Base-by-base conservation (phyloP, 2,113 vertebrate genomes). In the Megatriorchis doriae region DNA sequence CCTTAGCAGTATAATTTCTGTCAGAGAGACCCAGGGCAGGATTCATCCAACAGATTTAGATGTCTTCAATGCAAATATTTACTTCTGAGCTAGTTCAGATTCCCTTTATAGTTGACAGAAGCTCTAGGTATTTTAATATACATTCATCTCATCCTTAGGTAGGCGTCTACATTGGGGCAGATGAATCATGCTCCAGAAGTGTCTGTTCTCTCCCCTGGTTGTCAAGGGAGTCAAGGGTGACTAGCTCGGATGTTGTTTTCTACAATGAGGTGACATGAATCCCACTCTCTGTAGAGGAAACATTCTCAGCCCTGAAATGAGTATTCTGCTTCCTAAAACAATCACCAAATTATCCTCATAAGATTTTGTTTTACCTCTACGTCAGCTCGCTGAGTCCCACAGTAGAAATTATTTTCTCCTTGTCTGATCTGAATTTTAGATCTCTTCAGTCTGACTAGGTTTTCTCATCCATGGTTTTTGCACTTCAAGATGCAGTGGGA, bases 41-140 rank as follows among this genome's bases (percentile, higher is more conserved):
- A 85, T 58, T 85, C n/a, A 70, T 71, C 29, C 10, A 86, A 55
- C 65, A 93, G 45, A 71, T 78, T 63, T 26, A 13, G 13, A 36
- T 50, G 25, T 71, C 71, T 81, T 74, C 78, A 87, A 20, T 79
- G 61, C 61, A 94, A 95, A 96, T 90, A 94, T 97, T 97, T 71
- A 71, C 81, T 84, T 58, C 32, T 55, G 81, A 93, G 52, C 59
- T 42, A 67, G 32, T 92, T 42, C 65, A 40, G 36, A 63, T 48
- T 93, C 68, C 31, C 38, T 91, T 81, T 66, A 16, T 17, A 18
- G 81, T 58, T 86, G 92, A 75, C 65, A 92, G 81, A 10, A 91
- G 31, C 92, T 95, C 59, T 56, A 71, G 70, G 38, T 45, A 55
- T 74, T 87, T n/a, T 29, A 23, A 77, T n/a, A 68, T 31, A 66